Base-by-base conservation (phyloP, 23 tunicate genomes). In the Diplosoma virens region DNA sequence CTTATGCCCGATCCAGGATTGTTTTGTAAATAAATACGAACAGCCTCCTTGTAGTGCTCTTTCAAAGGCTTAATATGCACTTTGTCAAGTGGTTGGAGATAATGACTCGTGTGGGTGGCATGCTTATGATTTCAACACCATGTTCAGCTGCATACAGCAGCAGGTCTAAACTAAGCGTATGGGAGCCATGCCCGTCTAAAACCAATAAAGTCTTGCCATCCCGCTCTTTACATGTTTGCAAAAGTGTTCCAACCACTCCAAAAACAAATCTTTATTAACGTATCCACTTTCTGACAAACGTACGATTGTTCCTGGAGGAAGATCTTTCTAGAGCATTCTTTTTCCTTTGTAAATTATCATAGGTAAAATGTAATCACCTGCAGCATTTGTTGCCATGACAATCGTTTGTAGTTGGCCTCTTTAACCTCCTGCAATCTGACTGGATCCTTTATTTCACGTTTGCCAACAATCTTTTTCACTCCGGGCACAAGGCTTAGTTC, bases 51-150 rank as follows among this genome's bases (percentile, higher is more conserved):
- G 50, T 41, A 7, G 50, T 41, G 14, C 50, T 41, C 50, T 41
- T 41, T 41, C 50, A 41, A 41, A 41, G 14, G 50, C 50, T 41
- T 41, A 41, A 41, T 52, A 73, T 73, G 79, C 21, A 73, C 63
- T 23, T 73, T 73, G 59, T 73, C 79, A 73, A 26, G 68, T 32
- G 79, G 68, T 50, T 73, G 79, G 23, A 73, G 21, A 61, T 61
- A 61, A 29, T 61, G 69, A 61, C 69, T 27, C 21, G 69, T 61
- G 69, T 61, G 58, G 45, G 32, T 18, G 41, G 79, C 24, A 41
- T 47, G 60, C 58, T 27, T 53, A 52, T 17, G 18, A 73, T 73
- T 23, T 73, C 79, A 47, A 73, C 22, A 73, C 6, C 26, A 54
- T 73, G 58, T 50, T 45, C 69, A 47, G 69, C 54, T 37, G 76